A percentile compares a stretch with the other conserved stretches of the same genome.
phyloP scores from a whole-genome alignment of 2,797 vertebrate genomes.

The Thaleichthys pacificus region DNA sequence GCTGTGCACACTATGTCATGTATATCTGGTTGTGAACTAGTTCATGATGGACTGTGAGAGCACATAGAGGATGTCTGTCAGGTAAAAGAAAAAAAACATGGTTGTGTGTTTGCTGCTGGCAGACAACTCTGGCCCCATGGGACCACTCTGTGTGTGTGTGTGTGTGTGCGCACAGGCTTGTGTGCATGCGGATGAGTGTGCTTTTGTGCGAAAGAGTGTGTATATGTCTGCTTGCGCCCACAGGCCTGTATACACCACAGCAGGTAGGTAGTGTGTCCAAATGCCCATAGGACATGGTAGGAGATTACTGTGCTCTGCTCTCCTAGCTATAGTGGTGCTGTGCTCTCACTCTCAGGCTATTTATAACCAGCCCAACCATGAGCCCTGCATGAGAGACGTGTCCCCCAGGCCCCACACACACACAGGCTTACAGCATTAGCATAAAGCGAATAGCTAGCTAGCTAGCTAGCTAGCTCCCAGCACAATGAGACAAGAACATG shows the following conservation, averaged over 20 bases:
- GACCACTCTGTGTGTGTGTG: not conserved
- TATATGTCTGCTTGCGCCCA: conserved; percentile 20
- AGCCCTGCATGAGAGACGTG: conserved; percentile 65
- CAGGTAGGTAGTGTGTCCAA: conserved; percentile 49
- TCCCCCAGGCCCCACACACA: conserved; percentile 57
- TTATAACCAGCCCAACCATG: conserved; percentile 76
- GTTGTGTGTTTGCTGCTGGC: too few relatives aligned
- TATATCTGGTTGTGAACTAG: too few relatives aligned
- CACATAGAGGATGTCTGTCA: too few relatives aligned
- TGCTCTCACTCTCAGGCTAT: conserved; percentile 70
- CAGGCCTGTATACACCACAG: conserved; percentile 47
- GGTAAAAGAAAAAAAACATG: too few relatives aligned
- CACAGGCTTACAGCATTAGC: conserved; percentile 70
- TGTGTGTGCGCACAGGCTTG: not conserved
- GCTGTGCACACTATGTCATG: too few relatives aligned
- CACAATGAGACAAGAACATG: conserved; percentile 48
- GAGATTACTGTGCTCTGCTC: conserved; percentile 50
- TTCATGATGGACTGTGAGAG: too few relatives aligned
- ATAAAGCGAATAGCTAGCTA: conserved; percentile 58
- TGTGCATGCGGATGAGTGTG: not conserved
- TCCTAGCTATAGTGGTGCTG: conserved; percentile 45
- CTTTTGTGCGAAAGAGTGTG: not conserved
- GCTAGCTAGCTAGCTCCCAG: conserved; percentile 16
- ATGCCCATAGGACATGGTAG: conserved; percentile 48
- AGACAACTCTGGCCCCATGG: too few relatives aligned